phyloP scores from a whole-genome alignment of 2,113 vertebrate genomes.

The Tinamus guttatus region DNA sequence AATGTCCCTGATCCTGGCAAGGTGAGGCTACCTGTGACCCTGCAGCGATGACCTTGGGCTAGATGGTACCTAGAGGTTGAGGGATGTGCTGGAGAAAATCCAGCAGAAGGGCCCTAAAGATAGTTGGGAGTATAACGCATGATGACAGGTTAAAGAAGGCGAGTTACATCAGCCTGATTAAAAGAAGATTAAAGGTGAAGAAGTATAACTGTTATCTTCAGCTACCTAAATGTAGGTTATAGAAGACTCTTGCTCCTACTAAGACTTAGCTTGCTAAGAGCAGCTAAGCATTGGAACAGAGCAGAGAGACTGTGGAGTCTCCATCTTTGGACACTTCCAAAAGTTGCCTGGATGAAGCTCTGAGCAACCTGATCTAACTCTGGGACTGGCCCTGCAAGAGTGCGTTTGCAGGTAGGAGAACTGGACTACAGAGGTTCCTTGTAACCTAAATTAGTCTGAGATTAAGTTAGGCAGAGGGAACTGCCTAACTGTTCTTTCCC shows the following conservation, averaged over 20 bases:
- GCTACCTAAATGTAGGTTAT: background rate
- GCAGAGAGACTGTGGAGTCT: background rate
- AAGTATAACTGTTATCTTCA: background rate
- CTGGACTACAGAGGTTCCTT: background rate
- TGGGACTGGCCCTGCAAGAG: background rate
- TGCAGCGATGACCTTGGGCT: background rate
- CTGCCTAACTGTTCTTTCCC: background rate
- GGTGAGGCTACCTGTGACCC: background rate
- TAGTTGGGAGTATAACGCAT: background rate
- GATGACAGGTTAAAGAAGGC: background rate
- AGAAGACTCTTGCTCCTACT: background rate
- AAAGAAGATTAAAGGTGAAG: background rate
- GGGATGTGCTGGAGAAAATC: background rate
- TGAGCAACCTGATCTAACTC: background rate
- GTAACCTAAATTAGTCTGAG: background rate
- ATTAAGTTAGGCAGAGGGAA: background rate
- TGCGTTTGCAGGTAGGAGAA: background rate
- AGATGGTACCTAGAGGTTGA: background rate
- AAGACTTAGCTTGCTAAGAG: too few relatives aligned
- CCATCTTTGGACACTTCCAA: background rate
- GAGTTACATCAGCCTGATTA: background rate
- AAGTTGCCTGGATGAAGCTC: background rate
- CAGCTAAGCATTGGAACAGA: background rate
- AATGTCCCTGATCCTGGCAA: background rate
- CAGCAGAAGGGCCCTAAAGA: background rate